Evolutionary conservation across 2,797 vertebrate species (phyloP).

Genomic region (Florisuga fusca): DNA sequence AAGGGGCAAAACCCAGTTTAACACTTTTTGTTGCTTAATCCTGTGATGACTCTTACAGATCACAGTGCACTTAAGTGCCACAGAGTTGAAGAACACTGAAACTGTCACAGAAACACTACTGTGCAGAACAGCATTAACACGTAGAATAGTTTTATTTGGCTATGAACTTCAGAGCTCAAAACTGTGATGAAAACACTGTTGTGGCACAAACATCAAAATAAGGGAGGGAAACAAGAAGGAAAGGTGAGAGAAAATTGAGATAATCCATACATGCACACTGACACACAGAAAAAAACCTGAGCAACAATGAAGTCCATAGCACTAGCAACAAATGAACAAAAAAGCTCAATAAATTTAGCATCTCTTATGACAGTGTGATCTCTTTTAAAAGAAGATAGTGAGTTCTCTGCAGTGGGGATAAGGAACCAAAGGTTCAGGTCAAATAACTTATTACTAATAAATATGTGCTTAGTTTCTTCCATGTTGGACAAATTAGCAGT

Average conservation of each 20-base stretch:
- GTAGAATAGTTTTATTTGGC: not conserved
- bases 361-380: not conserved
- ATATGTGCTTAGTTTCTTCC: not conserved
- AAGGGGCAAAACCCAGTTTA: not conserved
- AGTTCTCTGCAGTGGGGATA: not conserved
- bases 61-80: not conserved
- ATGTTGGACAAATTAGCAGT: not conserved
- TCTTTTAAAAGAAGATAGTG: not conserved
- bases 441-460: not conserved
- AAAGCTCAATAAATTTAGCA: not conserved
- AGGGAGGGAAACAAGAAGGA: not conserved
- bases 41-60: not conserved
- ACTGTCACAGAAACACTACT: not conserved
- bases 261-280: not conserved
- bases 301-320: not conserved
- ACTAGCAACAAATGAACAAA: not conserved
- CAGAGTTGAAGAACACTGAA: not conserved
- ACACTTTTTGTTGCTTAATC: not conserved
- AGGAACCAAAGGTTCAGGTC: not conserved
- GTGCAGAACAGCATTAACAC: not conserved
- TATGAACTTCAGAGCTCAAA: not conserved
- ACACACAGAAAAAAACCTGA: not conserved
- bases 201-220: not conserved
- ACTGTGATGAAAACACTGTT: not conserved
- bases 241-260: not conserved